phyloP scores from a whole-genome alignment of 2,113 vertebrate species.

The Chamaetylas fuelleborni region DNA sequence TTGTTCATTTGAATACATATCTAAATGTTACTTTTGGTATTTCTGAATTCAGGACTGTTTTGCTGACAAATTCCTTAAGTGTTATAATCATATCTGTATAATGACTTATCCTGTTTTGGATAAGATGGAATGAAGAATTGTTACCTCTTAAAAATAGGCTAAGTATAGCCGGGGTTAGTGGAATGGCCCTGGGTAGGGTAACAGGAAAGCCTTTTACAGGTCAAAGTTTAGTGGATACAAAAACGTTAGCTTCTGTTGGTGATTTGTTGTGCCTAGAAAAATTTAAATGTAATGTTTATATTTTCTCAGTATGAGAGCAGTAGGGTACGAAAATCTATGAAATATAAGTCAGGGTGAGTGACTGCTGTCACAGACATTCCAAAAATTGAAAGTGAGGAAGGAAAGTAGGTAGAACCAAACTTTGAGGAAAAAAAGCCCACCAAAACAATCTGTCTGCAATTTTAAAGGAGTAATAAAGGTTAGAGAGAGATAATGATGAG shows the following conservation, averaged over 20 bases:
- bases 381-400: background rate
- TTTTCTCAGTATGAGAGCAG: background rate
- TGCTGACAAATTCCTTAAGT: background rate
- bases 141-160: background rate
- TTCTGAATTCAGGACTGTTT: background rate
- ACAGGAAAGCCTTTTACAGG: background rate
- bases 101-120: background rate
- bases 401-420: background rate
- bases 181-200: background rate
- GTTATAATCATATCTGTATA: background rate
- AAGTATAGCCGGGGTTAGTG: background rate
- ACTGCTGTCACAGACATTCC: background rate
- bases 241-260: background rate
- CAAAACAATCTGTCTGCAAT: background rate
- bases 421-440: background rate
- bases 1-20: background rate
- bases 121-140: background rate
- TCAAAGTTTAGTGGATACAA: background rate
- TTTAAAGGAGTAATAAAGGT: background rate
- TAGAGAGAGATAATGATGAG: background rate
- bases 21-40: background rate
- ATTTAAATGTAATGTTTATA: background rate
- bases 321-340: background rate
- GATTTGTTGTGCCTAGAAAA: background rate
- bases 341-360: background rate